Conservation (phyloP, 2,113 vertebrate genomes). For the Paraplagusia blochii region DNA sequence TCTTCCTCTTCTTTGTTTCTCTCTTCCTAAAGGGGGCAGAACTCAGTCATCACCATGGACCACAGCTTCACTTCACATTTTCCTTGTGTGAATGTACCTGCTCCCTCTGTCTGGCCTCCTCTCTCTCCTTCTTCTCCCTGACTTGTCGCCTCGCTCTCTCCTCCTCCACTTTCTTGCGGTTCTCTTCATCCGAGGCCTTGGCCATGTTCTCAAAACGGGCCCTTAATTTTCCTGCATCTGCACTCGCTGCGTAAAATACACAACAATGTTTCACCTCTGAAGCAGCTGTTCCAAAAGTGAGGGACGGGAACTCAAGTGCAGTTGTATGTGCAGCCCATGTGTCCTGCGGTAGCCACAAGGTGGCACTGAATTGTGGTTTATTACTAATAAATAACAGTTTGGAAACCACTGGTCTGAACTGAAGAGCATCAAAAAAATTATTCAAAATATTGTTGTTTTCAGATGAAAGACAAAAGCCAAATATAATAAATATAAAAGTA, state of each 20-base stretch:
- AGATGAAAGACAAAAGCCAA: too few species aligned
- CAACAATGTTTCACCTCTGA: background rate
- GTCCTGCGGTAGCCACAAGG: too few species aligned
- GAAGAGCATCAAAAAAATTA: too few species aligned
- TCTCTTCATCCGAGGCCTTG: conserved; percentile 78
- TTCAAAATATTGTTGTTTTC: too few species aligned
- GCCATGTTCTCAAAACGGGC: conserved; percentile 89
- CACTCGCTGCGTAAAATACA: conserved; percentile 48
- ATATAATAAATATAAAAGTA: too few species aligned
- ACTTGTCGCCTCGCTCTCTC: conserved; percentile 73
- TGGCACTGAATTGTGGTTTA: too few species aligned
- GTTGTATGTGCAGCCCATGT: too few species aligned
- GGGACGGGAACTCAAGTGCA: background rate
- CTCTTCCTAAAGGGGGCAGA: conserved; percentile 46
- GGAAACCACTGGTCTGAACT: too few species aligned
- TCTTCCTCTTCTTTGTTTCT: conserved; percentile 47
- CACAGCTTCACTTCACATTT: background rate
- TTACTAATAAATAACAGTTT: too few species aligned
- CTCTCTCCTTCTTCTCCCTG: conserved; percentile 73
- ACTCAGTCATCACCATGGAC: too few species aligned
- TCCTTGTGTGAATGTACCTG: conserved; percentile 43
- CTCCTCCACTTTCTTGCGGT: conserved; percentile 77
- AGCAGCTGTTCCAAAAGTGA: background rate
- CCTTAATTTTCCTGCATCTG: conserved; percentile 82
- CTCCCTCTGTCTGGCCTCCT: conserved; percentile 51